Evolutionary conservation across 2,797 vertebrate species (phyloP), one percentile per base, ranked within the genome.

Genomic region (Microtus agrestis): DNA sequence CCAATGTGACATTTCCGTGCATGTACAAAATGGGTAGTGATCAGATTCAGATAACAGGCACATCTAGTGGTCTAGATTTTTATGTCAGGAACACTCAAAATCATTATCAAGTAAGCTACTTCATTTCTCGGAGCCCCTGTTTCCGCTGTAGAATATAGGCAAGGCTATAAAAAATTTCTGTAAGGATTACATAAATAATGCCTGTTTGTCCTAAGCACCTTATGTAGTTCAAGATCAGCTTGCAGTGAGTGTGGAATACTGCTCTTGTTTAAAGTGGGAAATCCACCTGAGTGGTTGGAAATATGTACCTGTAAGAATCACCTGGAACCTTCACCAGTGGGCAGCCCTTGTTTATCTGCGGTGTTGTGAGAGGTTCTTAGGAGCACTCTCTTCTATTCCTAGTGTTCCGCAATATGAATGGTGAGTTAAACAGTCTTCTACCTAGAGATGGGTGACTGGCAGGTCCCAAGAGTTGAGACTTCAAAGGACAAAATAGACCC

Each of bases 31-130:
- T 7, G 15, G 23, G 65, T n/a, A 27, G 29, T 61, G 25, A 90
- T 31, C 25, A 88, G 51, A 80, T 56, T 31, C 7, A 10, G 34
- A 27, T n/a, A 10, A 29, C 29, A 21, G 29, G 31, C 6, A 46
- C 29, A 67, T 77, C 79, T 74, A 43, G n/a, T 15, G 34, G 12
- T 67, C 76, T 46, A 40, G 27, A 81, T 63, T 54, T 59, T 63
- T 19, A 34, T 59, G 31, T 59, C 85, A 54, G n/a, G 6, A 59
- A 87, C 63, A 59, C 23, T 87, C 63, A 87, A 87, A 87, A 59
- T 86, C 40, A 77, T 37, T 84, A 29, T 69, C 40, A 88, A 88
- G 79, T 14, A 91, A 89, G 54, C 71, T 59, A 91, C 9, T 79
- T 81, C 87, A 89, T 34, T 37, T 91, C 31, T 87, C 14, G 37